phyloP scores from a whole-genome alignment of 2,797 vertebrate species.

The Thunnus albacares region DNA sequence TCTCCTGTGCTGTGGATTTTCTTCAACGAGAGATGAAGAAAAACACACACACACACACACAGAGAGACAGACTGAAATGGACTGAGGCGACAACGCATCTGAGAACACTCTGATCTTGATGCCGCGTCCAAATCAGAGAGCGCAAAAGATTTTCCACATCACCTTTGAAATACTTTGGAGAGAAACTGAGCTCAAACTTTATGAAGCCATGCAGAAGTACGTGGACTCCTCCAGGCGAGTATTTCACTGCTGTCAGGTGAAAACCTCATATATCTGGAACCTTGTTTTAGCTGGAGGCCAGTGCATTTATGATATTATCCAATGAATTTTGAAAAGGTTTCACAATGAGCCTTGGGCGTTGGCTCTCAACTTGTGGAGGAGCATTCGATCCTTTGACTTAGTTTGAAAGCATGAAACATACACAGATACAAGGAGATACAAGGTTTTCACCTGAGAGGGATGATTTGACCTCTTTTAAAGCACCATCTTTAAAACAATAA shows the following conservation, averaged over 20 bases:
- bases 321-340: constrained; percentile 28
- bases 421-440: background rate
- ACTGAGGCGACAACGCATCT: constrained; percentile 28
- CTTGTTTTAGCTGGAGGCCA: constrained; percentile 35
- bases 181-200: constrained; percentile 41
- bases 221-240: constrained; percentile 16
- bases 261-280: constrained; percentile 25
- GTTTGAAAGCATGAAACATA: constrained; percentile 24
- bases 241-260: constrained; percentile 20
- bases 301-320: constrained; percentile 15
- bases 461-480: constrained; percentile 12
- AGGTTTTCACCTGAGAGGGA: background rate
- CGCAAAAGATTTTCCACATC: constrained; percentile 45
- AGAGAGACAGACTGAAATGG: constrained; percentile 26
- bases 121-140: constrained; percentile 42
- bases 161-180: constrained; percentile 41
- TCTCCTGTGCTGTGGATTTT: constrained; percentile 10
- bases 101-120: constrained; percentile 42
- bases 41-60: background rate
- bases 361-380: background rate
- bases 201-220: constrained; percentile 5
- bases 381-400: constrained; percentile 8
- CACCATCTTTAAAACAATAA: background rate
- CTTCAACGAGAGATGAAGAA: constrained; percentile 26
- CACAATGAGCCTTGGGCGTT: background rate